phyloP scores from a whole-genome alignment of 2,888 invertebrate species.

The Lissocephala sabroskyi region DNA sequence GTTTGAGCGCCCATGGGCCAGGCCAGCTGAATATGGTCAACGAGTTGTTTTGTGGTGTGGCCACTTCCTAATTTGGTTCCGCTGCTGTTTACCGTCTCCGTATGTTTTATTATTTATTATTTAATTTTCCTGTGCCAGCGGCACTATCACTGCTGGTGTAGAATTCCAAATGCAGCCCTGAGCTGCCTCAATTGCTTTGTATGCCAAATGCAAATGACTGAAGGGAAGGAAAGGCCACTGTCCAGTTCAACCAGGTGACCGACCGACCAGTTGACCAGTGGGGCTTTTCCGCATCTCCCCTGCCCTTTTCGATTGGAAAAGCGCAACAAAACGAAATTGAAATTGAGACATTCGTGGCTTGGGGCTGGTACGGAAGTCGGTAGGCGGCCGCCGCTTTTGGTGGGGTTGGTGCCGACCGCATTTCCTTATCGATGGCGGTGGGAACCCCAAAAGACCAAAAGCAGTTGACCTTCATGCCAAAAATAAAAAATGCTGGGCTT shows the following conservation, averaged over 20 bases:
- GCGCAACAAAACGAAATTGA: conserved; percentile 43
- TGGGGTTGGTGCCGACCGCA: conserved; percentile 18
- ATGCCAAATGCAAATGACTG: conserved; percentile 56
- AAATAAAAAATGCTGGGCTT: conserved; percentile 1
- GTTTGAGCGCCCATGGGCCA: conserved; percentile 1
- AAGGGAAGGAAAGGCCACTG: too few relatives aligned
- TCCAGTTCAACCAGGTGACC: too few relatives aligned
- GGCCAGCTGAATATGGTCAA: conserved; percentile 38
- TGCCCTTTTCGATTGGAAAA: too few relatives aligned
- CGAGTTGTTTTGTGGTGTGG: conserved; percentile 33
- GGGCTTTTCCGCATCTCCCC: too few relatives aligned
- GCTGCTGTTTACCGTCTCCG: conserved; percentile 44
- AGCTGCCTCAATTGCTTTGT: conserved; percentile 36
- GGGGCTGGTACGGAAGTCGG: conserved; percentile 32
- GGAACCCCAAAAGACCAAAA: too few relatives aligned
- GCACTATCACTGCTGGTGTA: conserved; percentile 28
- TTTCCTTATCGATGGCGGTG: conserved; percentile 32
- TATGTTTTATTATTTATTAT: conserved; percentile 38
- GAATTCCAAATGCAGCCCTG: conserved; percentile 43
- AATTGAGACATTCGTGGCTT: conserved; percentile 41
- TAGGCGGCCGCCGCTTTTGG: conserved; percentile 8
- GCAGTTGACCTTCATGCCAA: conserved; percentile 46
- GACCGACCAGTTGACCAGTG: too few relatives aligned
- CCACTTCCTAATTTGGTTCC: conserved; percentile 62
- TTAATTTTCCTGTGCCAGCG: conserved; percentile 37